Evolutionary conservation across 2,113 vertebrate genomes (phyloP), one percentile per base, ranked within the genome.

Genomic region (Prietella phreatophila): DNA sequence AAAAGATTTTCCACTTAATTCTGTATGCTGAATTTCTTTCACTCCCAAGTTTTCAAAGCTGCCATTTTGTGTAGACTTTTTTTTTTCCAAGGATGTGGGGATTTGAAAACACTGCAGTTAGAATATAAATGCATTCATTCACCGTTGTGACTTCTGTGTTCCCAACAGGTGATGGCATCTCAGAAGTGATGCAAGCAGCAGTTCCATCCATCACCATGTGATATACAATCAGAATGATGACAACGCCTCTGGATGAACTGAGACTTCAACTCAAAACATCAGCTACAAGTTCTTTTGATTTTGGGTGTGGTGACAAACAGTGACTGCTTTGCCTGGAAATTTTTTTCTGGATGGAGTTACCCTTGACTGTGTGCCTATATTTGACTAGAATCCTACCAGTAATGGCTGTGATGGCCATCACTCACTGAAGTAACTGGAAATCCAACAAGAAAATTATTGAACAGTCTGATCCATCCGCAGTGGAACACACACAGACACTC

Each of bases 1-100:
- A 87, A 85, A 60, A 87, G 85, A 90, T 87, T 89, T 89, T 90
- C 76, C 90, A 89, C 85, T 87, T 85, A 87, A 89, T 87, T 89
- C 86, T 85, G 86, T 83, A 86, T 84, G 82, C 78, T 89, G 53
- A 87, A 89, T 82, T 61, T 27, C 3, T 67, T 61, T 78, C 58
- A 89, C 83, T 82, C 67, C 39, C 47, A 78, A 55, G 76, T 79
- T 86, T 90, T 85, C 61, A 89, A 85, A 89, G 36, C 80, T 71
- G n/a, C 71, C 69, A 83, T 79, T 90, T 56, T 90, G 81, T n/a
- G n/a, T n/a, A n/a, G n/a, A n/a, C n/a, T n/a, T n/a, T n/a, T n/a
- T 63, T 73, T 55, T 76, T 84, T 13, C 63, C 3, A 17, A 84
- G 73, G 53, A 85, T 79, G 7, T 56, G 13, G 53, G 17, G 27